phyloP scores from a whole-genome alignment of 2,888 invertebrate genomes.

The Elegia similella region DNA sequence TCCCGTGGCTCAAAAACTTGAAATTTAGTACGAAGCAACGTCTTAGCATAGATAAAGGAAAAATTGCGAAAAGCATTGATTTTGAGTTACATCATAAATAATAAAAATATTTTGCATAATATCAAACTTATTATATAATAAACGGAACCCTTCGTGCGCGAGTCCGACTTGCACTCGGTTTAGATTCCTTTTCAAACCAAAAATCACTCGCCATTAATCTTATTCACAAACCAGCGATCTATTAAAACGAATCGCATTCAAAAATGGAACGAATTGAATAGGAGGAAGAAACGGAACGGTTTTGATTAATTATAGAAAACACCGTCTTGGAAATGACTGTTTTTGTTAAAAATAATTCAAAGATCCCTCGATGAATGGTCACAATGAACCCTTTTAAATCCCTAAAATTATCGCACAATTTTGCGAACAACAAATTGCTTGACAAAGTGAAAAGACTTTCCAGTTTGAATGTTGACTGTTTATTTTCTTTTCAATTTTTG shows the following conservation, averaged over 20 bases:
- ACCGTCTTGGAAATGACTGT: constrained; percentile 42
- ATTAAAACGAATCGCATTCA: constrained; percentile 62
- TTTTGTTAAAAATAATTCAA: constrained; percentile 42
- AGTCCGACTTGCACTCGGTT: too few relatives aligned
- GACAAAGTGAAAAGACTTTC: constrained; percentile 10
- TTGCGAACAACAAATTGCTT: constrained; percentile 3
- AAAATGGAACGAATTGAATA: constrained; percentile 59
- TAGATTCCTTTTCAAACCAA: constrained; percentile 35
- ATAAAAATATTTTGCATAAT: too few relatives aligned
- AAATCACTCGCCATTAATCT: constrained; percentile 45
- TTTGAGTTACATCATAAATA: too few relatives aligned
- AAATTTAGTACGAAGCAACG: too few relatives aligned
- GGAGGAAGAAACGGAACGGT: constrained; percentile 42
- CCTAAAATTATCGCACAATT: constrained; percentile 8
- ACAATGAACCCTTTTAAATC: constrained; percentile 14
- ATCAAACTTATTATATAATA: too few relatives aligned
- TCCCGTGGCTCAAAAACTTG: too few relatives aligned
- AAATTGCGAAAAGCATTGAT: too few relatives aligned
- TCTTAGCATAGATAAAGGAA: too few relatives aligned
- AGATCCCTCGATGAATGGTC: constrained; percentile 21
- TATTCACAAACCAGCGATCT: constrained; percentile 40
- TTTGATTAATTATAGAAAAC: constrained; percentile 52
- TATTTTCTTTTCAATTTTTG: neutral
- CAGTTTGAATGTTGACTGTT: neutral
- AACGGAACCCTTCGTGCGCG: too few relatives aligned